Evolutionary conservation across 1,140 invertebrate genomes (phyloP), one percentile per base, ranked within the genome.

Genomic region (Goniozus legneri): DNA sequence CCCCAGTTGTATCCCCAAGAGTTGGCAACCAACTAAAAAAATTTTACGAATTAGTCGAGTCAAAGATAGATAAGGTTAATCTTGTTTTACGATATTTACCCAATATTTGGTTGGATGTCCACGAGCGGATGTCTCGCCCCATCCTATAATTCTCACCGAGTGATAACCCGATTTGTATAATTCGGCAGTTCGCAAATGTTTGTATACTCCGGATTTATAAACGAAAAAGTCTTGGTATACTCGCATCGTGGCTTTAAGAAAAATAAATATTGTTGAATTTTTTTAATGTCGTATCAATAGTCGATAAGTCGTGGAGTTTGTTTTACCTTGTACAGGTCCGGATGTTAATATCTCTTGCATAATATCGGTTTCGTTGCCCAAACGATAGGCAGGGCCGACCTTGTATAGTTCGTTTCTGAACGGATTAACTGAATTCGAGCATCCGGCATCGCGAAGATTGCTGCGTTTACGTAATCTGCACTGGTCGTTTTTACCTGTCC

Each of bases 301-400:
- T n/a, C n/a, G n/a, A n/a, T 13, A 21, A 13, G 30, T 3, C 24
- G 10, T 33, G 14, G 6, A 33, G n/a, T 4, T 8, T 6, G n/a
- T n/a, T n/a, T 34, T 78, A 92, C 90, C 90, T 85, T 96, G 94
- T 0, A 96, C 91, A n/a, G 94, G 93, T 46, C 95, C 95, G 34
- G 91, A 94, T 15, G 82, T 84, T 65, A 86, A 78, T 35, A 97
- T 95, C 67, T 97, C 93, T 51, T 87, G 82, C 90, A 92, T 94
- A 47, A 97, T 96, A 64, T 93, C 91, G 8, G 82, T 80, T 61
- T 88, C 85, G 35, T 82, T 82, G 22, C 80, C 80, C 12, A 96
- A 75, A 49, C 85, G 81, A 75, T 95, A 93, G 7, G 91, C 87
- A 0, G 93, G 92, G 0, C 89, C 90, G 6, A 89, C 86, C 54